A percentile compares a stretch with the other conserved stretches of the same genome.
phyloP scores from a whole-genome alignment of 1,140 invertebrate genomes.

The Drosophila kikkawai region DNA sequence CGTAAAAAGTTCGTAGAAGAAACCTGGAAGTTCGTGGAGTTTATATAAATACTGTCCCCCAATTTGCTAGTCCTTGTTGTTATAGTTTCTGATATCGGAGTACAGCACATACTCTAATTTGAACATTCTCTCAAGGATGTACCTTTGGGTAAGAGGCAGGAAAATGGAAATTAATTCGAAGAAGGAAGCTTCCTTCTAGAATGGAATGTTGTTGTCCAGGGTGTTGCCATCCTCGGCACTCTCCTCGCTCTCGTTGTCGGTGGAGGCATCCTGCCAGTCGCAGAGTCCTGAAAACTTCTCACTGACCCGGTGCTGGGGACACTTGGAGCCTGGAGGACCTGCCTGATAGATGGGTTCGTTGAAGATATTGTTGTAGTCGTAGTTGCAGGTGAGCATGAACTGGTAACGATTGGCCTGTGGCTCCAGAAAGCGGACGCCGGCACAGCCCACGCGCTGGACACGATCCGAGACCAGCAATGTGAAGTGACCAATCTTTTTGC shows the following conservation, averaged over 20 bases:
- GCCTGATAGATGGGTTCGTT: constrained; percentile 65
- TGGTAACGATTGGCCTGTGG: constrained; percentile 40
- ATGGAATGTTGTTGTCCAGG: constrained; percentile 58
- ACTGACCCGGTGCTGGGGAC: constrained; percentile 47
- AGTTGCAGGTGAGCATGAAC: constrained; percentile 78
- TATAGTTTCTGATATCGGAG: background rate
- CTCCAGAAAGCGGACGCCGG: constrained; percentile 63
- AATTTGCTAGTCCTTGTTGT: background rate
- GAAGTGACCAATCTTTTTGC: constrained; percentile 79
- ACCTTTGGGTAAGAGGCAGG: background rate
- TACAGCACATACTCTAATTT: background rate
- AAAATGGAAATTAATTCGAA: background rate
- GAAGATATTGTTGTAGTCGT: constrained; percentile 75
- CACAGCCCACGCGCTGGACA: constrained; percentile 73
- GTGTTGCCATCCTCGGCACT: constrained; percentile 46
- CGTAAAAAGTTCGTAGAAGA: background rate
- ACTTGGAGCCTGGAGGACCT: constrained; percentile 66
- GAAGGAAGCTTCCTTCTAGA: constrained; percentile 2
- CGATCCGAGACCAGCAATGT: constrained; percentile 71
- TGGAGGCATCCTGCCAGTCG: constrained; percentile 54
- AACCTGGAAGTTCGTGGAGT: background rate
- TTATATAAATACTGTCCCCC: background rate
- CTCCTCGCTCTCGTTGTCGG: constrained; percentile 57
- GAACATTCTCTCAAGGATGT: background rate
- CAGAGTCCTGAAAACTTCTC: constrained; percentile 66